A percentile compares a stretch with the other conserved stretches of the same genome.
Conservation (phyloP, 2,113 vertebrate genomes). For the Poeciliopsis turrubarensis region DNA sequence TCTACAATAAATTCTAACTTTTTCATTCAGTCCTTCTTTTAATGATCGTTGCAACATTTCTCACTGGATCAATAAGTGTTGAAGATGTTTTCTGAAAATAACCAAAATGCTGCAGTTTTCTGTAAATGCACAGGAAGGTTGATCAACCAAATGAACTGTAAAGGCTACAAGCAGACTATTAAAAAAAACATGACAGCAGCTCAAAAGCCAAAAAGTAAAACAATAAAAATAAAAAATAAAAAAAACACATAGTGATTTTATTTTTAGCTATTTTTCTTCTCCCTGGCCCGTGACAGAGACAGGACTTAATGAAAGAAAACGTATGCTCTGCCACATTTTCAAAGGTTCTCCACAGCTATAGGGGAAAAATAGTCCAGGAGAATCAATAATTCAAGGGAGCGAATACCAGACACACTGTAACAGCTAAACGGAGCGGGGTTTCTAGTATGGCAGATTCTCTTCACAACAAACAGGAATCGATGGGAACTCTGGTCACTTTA, state of each 20-base stretch:
- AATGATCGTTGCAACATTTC: no score
- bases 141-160: not conserved
- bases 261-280: not conserved
- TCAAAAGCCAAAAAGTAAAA: slow-evolving; percentile 11
- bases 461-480: slow-evolving; percentile 62
- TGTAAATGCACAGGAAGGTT: not conserved
- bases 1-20: no score
- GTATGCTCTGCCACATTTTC: slow-evolving; percentile 26
- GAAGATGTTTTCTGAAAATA: not conserved
- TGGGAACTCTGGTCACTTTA: slow-evolving; percentile 57
- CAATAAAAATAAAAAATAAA: not conserved
- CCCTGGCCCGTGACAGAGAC: not conserved
- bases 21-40: no score
- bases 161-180: not conserved
- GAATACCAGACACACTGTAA: slow-evolving; percentile 30
- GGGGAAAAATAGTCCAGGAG: slow-evolving; percentile 17
- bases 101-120: not conserved
- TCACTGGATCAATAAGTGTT: not conserved
- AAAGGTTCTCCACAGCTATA: slow-evolving; percentile 33
- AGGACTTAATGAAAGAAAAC: slow-evolving; percentile 27
- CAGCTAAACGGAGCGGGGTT: slow-evolving; percentile 25
- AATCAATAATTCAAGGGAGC: slow-evolving; percentile 65
- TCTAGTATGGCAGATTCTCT: slow-evolving; percentile 46
- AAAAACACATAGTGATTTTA: not conserved
- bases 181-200: not conserved